Evolutionary conservation across 2,113 vertebrate species (phyloP).

Genomic region (Tor tambroides): DNA sequence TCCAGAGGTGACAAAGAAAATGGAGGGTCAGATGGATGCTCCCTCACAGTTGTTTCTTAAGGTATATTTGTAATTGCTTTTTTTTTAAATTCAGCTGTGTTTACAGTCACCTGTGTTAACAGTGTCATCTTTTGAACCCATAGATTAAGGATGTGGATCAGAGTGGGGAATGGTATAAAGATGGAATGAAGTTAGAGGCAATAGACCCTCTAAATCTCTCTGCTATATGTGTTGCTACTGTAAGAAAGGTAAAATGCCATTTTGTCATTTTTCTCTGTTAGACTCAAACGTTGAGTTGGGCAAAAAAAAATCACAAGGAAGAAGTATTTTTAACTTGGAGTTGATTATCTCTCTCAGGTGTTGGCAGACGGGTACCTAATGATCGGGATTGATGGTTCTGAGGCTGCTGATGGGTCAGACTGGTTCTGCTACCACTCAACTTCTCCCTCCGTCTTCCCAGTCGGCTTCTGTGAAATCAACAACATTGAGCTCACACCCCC

Average conservation of each 20-base stretch:
- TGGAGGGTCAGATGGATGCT: constrained; percentile 91
- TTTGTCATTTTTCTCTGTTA: neutral
- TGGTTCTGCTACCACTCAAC: constrained; percentile 99
- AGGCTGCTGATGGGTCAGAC: constrained; percentile 97
- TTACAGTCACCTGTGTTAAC: too few relatives aligned
- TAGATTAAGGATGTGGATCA: constrained; percentile 96
- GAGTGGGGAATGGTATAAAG: constrained; percentile 94
- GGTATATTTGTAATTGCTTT: constrained; percentile 73
- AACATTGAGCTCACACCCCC: constrained; percentile 97
- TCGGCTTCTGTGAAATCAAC: constrained; percentile 99
- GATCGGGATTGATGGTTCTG: constrained; percentile 98
- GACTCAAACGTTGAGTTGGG: too few relatives aligned
- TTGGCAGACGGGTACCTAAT: constrained; percentile 98
- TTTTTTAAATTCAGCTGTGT: neutral
- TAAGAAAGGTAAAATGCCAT: constrained; percentile 87
- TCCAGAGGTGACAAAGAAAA: constrained; percentile 93
- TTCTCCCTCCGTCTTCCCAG: constrained; percentile 97
- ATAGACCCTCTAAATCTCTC: constrained; percentile 99
- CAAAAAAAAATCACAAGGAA: too few relatives aligned
- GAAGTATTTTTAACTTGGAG: neutral
- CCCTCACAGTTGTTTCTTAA: constrained; percentile 90
- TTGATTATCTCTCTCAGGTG: constrained; percentile 75
- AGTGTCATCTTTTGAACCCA: constrained; percentile 23
- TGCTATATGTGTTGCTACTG: constrained; percentile 97
- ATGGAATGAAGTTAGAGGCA: constrained; percentile 98